A percentile compares a stretch with the other conserved stretches of the same genome.
Conservation (phyloP, 2,797 vertebrate species). For the Alauda arvensis region DNA sequence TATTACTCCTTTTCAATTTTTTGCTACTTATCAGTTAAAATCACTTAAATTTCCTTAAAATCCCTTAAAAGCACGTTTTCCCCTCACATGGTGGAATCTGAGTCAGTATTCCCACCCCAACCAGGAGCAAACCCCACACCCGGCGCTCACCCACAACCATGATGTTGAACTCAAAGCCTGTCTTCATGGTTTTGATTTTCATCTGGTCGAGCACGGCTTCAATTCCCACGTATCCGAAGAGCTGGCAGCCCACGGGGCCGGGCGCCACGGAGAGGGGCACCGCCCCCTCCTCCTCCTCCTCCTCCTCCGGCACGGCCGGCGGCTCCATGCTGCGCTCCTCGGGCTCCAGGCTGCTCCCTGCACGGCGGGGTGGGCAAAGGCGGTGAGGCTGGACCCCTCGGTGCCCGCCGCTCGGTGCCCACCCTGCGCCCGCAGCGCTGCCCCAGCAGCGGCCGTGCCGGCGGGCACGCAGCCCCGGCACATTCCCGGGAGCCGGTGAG, state of each 20-base stretch:
- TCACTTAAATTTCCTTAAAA: not conserved
- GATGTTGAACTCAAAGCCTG: slow-evolving; percentile 93
- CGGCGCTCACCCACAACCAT: slow-evolving; percentile 90
- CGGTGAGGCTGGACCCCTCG: not conserved
- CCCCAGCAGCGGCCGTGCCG: slow-evolving; percentile 3
- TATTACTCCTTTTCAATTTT: not conserved
- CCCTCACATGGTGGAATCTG: rapidly evolving
- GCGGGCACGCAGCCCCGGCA: not conserved
- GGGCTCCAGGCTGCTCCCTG: slow-evolving; percentile 45
- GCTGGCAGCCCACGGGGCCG: slow-evolving; percentile 68
- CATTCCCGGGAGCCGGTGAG: not conserved
- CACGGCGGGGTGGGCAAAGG: not conserved
- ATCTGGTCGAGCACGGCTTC: slow-evolving; percentile 94
- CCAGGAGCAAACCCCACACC: rapidly evolving
- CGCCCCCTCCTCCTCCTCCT: not conserved
- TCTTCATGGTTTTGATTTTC: slow-evolving; percentile 93
- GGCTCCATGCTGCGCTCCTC: slow-evolving; percentile 58
- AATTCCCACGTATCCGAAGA: slow-evolving; percentile 89
- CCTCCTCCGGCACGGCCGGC: not conserved
- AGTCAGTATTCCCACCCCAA: not conserved
- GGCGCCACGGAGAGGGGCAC: not conserved
- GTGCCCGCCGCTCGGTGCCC: not conserved
- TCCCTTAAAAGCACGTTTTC: not conserved
- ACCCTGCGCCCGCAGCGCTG: not conserved
- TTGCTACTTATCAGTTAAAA: not conserved